Evolutionary conservation across 1,140 invertebrate species (phyloP), one percentile per base, ranked within the genome.

Genomic region (Hestina assimilis): DNA sequence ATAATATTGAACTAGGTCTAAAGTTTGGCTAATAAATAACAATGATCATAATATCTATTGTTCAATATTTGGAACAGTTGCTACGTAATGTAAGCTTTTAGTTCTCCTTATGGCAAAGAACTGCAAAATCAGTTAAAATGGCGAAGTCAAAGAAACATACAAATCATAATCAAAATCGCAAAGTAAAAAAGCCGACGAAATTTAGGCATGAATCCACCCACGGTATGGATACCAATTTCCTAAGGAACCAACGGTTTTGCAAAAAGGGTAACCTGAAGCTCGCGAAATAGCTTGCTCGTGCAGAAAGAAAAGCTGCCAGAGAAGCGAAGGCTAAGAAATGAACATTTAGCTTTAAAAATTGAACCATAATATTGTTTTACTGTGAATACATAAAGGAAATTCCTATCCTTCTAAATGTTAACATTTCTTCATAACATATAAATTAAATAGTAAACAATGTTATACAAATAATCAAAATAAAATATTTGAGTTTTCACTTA

Each of bases 111-210:
- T 52, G 33, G 47, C 28, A 26, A 67, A 78, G 77, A 59, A 48
- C 21, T 58, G 38, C 20, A 45, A 69, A 59, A 65, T 56, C 45
- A 52, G 26, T 60, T n/a, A 62, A 75, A 72, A 99, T 99, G 97
- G 97, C 97, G 50, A 99, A 99, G 95, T 98, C 97, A 52, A 99
- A 99, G 93, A 99, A 99, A 92, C 97, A 98, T 89, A 99, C 97
- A 65, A 97, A 96, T 94, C 97, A 99, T 87, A 98, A 99, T 88
- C 97, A 99, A 91, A 98, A 95, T 89, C 93, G 94, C 38, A 98
- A 99, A 90, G 96, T 99, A 75, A 95, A 97, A 84, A 97, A 95
- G 78, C 97, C 97, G 28, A 96, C 93, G 86, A 93, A 93, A 59
- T 92, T 93, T 78, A 93, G 94, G 69, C 96, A 96, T 80, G 95